Percentiles rank a stretch among this genome's conserved stretches.
Conservation (phyloP, 30 jellyfish, hydroid and myxozoan species). For the Chrysaora quinquecirrha region DNA sequence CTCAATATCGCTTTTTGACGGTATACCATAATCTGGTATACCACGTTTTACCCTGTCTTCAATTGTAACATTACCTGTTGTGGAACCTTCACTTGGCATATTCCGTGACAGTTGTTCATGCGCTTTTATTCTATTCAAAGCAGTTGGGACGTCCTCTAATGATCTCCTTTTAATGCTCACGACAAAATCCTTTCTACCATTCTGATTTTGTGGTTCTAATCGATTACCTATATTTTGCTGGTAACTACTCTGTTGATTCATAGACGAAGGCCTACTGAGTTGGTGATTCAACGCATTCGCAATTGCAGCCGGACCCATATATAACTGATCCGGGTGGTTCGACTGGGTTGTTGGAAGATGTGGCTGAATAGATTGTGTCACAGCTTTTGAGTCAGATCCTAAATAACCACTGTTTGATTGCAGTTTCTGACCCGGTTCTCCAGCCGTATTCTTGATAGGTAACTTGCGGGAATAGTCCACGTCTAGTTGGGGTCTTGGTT, state of each 20-base stretch:
- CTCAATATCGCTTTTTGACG: not conserved
- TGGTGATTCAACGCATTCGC: conserved; percentile 41
- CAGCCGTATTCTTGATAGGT: conserved; percentile 19
- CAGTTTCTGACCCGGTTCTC: not conserved
- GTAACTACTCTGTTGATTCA: not conserved
- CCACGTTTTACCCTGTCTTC: not conserved
- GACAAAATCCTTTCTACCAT: conserved; percentile 31
- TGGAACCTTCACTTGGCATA: not conserved
- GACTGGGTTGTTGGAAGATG: not conserved
- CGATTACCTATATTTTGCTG: not conserved
- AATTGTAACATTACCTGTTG: not conserved
- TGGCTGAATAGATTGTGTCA: not conserved
- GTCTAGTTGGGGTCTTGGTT: not conserved
- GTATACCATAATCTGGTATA: not conserved
- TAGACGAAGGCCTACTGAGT: not conserved
- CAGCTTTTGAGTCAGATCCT: not conserved
- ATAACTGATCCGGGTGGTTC: conserved; percentile 29
- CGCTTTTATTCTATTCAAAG: not conserved
- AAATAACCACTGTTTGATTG: not conserved
- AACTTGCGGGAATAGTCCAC: conserved; percentile 37
- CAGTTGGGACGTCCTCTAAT: not conserved
- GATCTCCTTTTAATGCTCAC: conserved; percentile 68
- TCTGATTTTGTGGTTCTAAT: not conserved
- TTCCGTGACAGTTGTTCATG: not conserved
- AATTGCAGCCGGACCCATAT: conserved; percentile 31